Evolutionary conservation across 2,888 invertebrate genomes (phyloP), one percentile per base, ranked within the genome.

Genomic region (Dryobotodes eremita): DNA sequence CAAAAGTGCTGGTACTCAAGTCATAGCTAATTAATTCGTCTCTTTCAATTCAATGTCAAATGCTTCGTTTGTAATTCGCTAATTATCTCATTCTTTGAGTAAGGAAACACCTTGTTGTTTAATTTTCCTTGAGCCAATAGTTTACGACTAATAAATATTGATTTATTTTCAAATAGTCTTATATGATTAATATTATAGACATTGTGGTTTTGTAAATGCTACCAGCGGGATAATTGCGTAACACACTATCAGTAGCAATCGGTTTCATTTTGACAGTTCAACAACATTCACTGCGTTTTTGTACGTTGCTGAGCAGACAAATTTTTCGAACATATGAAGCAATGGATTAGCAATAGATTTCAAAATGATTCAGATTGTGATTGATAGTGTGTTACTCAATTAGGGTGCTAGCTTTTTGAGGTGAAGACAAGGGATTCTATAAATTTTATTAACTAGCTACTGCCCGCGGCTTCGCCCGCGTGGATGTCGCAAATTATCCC

Each of bases 101-200:
- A 68, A 77, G 50, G 82, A 84, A 82, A 75, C n/a, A 66, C 64
- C 64, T 69, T 53, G 57, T 48, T 71, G 55, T 31, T 42, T 31
- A 13, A 36, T 68, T 85, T 76, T 79, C 76, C 71, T 76, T 68
- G 26, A 79, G 8, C 17, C 46, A 13, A 57, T 77, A 61, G 61
- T 55, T 76, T 59, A 59, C 6, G 26, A 65, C 0, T 23, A 57
- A 65, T 70, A 55, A 42, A 26, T 55, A 70, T 57, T 42, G 8
- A 75, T 55, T 36, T 5, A 26, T 48, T 71, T 57, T 13, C 7
- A 53, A 42, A 48, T 55, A 13, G 31, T 75, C 4, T 64, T 17
- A 13, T 23, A 53, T 53, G 1, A n/a, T 20, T 46, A 55, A 26
- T 20, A 10, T 42, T 1, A 4, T 50, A 20, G 0, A 2, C 6